Base-by-base conservation (phyloP, 2,797 vertebrate genomes). In the Sylvilagus floridanus region DNA sequence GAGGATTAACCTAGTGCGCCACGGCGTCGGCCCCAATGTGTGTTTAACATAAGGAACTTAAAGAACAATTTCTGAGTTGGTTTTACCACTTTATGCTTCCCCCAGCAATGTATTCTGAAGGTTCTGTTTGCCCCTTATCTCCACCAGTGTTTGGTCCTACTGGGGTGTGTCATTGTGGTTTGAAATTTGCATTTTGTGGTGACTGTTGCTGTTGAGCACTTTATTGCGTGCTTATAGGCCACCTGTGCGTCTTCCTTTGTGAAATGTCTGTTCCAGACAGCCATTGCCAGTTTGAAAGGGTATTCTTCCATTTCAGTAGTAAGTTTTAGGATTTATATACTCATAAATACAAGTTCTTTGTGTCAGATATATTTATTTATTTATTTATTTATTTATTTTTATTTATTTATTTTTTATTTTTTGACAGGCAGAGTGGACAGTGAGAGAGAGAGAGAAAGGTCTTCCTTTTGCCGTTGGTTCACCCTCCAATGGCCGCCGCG, bases 51-150 rank as follows among this genome's bases (percentile, higher is more conserved):
- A 66, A 86, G 76, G 65, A 92, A 78, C 85, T 47, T 22, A 26
- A 22, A 83, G n/a, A 75, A 85, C 22, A 47, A 8, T 88, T 90
- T 91, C 47, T 37, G 60, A 81, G 11, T 30, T 88, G 54, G 21
- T 12, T 69, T 93, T 95, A 65, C 32, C 32, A 81, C 63, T 84
- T 91, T 82, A 73, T 4, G 79, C 66, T 76, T 57, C 82, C 69
- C 28, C 66, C 24, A 68, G 5, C 37, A 87, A 19, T 73, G 19
- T 37, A 6, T 57, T 28, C 16, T 57, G 54, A 66, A 12, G 42
- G 6, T 77, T 32, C 71, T 16, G 14, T 77, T 50, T 65, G 26
- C 66, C 37, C 11, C 13, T 4, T 26, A 16, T 60, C 19, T 57
- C 66, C 22, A 63, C 19, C 52, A 73, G 4, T 66, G 30, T 85